Evolutionary conservation across 2,888 invertebrate genomes (phyloP), one percentile per base, ranked within the genome.

Genomic region (Macroteleia sp.): DNA sequence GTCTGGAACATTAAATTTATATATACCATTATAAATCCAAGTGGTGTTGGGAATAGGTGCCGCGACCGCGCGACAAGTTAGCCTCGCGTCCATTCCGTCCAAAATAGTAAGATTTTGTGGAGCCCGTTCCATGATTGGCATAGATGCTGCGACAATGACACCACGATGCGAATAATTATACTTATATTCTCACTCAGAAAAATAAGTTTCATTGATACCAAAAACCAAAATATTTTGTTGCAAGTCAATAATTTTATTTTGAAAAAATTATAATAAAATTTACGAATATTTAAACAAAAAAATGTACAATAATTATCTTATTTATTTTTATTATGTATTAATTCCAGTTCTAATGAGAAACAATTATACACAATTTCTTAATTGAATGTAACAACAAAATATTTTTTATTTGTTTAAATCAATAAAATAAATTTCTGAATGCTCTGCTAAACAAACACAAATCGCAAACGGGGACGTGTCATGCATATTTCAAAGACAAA

Each of bases 21-120:
- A 56, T 56, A 56, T 93, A 98, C 98, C 97, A 92, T 97, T 96
- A 89, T 96, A 96, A 87, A 95, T 95, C 99, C 99, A 99, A 42
- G 97, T 96, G 73, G 96, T 94, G 88, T 96, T 97, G 8, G 99
- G 98, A 82, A 95, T 94, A 17, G 98, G 98, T 14, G 98, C 97
- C 52, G 98, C 98, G 61, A 95, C 94, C 22, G 97, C 98, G 83
- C 96, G 94, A 92, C 99, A 99, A 71, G 94, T 93, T 84, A 98
- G 93, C 61, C 96, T 96, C 61, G 97, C 97, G 92, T 98, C 98
- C 92, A 97, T 97, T 57, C 98, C 98, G 91, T 98, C 98, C 83
- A 98, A 93, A 78, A 97, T 96, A 9, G 98, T 98, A 79, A 95
- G 92, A 93, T 98, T 98, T 89, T 95, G 94, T 10, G 98, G 98